Evolutionary conservation across 2,113 vertebrate genomes (phyloP).

Genomic region (Nothobranchius kuhntae): DNA sequence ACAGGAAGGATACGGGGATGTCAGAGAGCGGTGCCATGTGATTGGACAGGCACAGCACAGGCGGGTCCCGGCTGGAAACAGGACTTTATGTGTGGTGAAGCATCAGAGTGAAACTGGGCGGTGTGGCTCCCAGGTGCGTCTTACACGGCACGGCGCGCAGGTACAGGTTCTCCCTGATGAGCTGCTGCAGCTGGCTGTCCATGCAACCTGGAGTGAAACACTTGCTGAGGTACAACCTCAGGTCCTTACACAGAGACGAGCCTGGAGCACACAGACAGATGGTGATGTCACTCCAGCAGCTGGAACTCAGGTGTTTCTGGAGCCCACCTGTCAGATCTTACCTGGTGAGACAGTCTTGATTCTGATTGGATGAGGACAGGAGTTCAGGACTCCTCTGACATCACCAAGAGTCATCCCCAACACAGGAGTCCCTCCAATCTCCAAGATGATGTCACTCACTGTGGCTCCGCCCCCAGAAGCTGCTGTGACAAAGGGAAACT

Average conservation of each 20-base stretch:
- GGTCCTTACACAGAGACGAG: constrained; percentile 80
- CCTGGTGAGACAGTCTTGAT: constrained; percentile 83
- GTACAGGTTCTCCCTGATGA: constrained; percentile 83
- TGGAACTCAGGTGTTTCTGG: too few relatives aligned
- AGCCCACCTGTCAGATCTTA: constrained; percentile 20
- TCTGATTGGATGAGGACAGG: constrained; percentile 82
- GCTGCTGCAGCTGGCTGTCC: constrained; percentile 82
- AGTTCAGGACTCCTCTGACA: constrained; percentile 81
- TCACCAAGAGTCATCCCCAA: constrained; percentile 83
- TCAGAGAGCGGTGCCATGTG: constrained; percentile 12
- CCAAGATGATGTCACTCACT: constrained; percentile 79
- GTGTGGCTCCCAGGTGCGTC: constrained; percentile 7
- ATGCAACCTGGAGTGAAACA: constrained; percentile 81
- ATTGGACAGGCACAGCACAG: too few relatives aligned
- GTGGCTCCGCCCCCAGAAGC: constrained; percentile 78
- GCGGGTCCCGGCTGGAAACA: too few relatives aligned
- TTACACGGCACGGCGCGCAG: constrained; percentile 81
- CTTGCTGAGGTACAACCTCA: constrained; percentile 81
- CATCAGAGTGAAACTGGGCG: not conserved
- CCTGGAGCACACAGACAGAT: constrained; percentile 56
- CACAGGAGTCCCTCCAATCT: constrained; percentile 81
- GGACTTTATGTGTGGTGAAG: too few relatives aligned
- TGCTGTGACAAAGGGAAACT: constrained; percentile 81
- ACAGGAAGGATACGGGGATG: constrained; percentile 46
- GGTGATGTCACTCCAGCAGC: constrained; percentile 7